A percentile compares a stretch with the other conserved stretches of the same genome.
phyloP scores from a whole-genome alignment of 2,888 invertebrate genomes.

The Rhamnusium bicolor region DNA sequence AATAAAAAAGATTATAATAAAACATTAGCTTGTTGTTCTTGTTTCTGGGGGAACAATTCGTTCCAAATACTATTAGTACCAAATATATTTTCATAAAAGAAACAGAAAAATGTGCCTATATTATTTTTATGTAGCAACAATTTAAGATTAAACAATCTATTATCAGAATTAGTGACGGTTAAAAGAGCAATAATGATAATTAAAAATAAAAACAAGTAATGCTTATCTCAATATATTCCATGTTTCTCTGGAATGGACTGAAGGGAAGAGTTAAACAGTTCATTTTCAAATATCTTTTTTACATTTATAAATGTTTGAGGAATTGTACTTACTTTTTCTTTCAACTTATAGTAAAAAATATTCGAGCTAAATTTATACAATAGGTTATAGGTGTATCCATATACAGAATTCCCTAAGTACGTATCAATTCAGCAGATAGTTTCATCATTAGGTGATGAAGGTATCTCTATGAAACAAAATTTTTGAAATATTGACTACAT shows the following conservation, averaged over 20 bases:
- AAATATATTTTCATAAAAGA: not conserved
- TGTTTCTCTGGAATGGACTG: not conserved
- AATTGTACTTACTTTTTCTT: too few species aligned
- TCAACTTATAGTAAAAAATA: too few species aligned
- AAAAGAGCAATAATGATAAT: not conserved
- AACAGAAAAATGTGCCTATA: not conserved
- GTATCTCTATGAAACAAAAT: too few species aligned
- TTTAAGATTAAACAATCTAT: not conserved
- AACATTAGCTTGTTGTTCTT: not conserved
- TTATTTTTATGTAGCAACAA: not conserved
- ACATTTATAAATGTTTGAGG: too few species aligned
- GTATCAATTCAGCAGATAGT: too few species aligned
- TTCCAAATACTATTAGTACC: not conserved
- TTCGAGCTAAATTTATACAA: too few species aligned
- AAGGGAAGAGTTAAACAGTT: too few species aligned
- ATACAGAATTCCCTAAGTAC: too few species aligned
- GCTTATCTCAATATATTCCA: not conserved
- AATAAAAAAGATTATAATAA: slow-evolving; percentile 18
- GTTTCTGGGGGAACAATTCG: not conserved
- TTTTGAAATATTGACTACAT: too few species aligned
- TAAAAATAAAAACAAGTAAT: not conserved
- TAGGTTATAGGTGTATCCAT: too few species aligned
- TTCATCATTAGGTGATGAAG: too few species aligned
- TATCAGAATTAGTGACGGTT: not conserved
- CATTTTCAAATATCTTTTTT: too few species aligned